Percentiles rank a stretch among this genome's conserved stretches.
phyloP scores from a whole-genome alignment of 1,140 invertebrate genomes.

The Zaprionus kolodkinae region DNA sequence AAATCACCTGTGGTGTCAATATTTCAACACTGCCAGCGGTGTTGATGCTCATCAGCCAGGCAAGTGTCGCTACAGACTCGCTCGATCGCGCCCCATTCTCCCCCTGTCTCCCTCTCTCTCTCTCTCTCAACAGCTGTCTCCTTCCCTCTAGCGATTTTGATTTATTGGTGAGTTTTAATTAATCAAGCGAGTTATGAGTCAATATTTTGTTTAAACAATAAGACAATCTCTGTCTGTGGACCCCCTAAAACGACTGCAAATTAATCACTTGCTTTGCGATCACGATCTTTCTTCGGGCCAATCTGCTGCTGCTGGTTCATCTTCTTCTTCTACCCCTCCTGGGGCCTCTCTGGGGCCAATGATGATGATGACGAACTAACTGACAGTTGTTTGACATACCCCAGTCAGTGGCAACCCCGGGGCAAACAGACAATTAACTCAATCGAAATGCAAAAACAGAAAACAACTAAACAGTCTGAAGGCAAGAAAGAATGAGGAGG shows the following conservation, averaged over 20 bases:
- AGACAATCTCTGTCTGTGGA: slow-evolving; percentile 25
- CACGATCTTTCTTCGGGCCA: slow-evolving; percentile 45
- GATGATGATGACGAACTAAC: slow-evolving; percentile 74
- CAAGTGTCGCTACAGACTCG: slow-evolving; percentile 44
- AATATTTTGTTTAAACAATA: slow-evolving; percentile 77
- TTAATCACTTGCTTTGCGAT: slow-evolving; percentile 71
- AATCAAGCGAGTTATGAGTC: slow-evolving; percentile 78
- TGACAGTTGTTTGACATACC: slow-evolving; percentile 82
- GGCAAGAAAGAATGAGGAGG: not conserved
- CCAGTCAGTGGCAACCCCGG: slow-evolving; percentile 66
- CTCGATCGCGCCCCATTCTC: not conserved
- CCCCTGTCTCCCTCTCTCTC: slow-evolving; percentile 4
- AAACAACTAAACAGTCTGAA: slow-evolving; percentile 29
- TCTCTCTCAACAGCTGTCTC: slow-evolving; percentile 11
- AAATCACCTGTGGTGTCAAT: slow-evolving; percentile 82
- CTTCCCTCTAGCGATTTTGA: slow-evolving; percentile 54
- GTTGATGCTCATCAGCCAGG: slow-evolving; percentile 66
- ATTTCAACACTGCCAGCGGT: slow-evolving; percentile 81
- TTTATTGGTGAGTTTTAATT: slow-evolving; percentile 80
- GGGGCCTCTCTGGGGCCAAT: slow-evolving; percentile 16
- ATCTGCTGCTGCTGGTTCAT: slow-evolving; percentile 51
- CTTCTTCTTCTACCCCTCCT: slow-evolving; percentile 25
- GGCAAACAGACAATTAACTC: slow-evolving; percentile 75
- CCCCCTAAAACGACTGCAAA: slow-evolving; percentile 68
- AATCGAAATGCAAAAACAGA: slow-evolving; percentile 70